Base-by-base conservation (phyloP, 2,888 invertebrate genomes). In the Athalia cordata region DNA sequence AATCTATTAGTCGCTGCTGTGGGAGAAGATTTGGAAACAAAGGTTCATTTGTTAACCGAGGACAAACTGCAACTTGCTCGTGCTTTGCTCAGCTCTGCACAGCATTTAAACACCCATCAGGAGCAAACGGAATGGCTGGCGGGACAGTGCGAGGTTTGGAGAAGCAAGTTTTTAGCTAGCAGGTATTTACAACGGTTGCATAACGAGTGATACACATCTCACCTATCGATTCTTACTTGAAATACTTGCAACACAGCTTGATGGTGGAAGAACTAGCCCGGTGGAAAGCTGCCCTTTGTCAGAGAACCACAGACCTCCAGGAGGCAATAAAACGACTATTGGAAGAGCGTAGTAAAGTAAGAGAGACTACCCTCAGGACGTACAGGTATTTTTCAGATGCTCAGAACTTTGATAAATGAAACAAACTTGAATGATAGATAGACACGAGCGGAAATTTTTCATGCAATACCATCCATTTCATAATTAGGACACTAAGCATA, bases 91-190 rank as follows among this genome's bases (percentile, higher is more conserved):
- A 96, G 95, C 87, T 97, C 97, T 50, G 95, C 96, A 43, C 94
- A 97, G 89, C 95, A 96, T 89, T 92, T 98, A 77, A 95, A 94
- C 75, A 95, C 96, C 7, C 96, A 98, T 90, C 96, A 96, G 91
- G 98, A 98, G 89, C 96, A 97, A 91, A 95, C 97, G 3, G 98
- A 99, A 89, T 96, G 96, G 93, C 91, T 98, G 57, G 96, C 97
- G 15, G 97, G 98, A 0, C 97, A 98, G 87, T 97, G 97, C 88
- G 98, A 99, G 91, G 97, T 98, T 72, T 99, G 98, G 98, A 93
- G 97, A 81, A 98, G 97, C 88, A 99, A 98, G 93, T 99, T 97
- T 90, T 92, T 98, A 84, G 98, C 98, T 45, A 97, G 97, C 92
- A 96, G 96, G 96, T 96, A 91, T 81, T 65, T 82, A 77, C 67